Evolutionary conservation across 2,888 invertebrate species (phyloP).

Genomic region (Erebia palarica): DNA sequence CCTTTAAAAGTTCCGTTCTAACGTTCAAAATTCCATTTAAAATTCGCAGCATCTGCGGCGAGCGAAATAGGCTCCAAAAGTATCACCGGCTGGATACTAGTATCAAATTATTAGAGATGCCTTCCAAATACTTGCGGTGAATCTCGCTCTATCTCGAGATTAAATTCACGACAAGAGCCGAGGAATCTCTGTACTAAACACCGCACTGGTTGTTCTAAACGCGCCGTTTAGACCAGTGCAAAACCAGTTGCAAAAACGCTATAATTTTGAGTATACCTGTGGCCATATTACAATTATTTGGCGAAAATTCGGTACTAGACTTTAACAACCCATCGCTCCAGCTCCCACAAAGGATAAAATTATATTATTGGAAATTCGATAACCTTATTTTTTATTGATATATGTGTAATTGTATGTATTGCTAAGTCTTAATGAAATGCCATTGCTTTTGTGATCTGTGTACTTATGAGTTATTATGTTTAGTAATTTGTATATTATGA

Average conservation of each 20-base stretch:
- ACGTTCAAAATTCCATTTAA: conserved; percentile 6
- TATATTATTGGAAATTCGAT: too few relatives aligned
- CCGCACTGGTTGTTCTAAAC: conserved; percentile 50
- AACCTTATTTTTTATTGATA: too few relatives aligned
- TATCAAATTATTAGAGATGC: conserved; percentile 61
- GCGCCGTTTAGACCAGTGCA: conserved; percentile 39
- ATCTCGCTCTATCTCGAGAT: conserved; percentile 71
- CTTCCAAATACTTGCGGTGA: conserved; percentile 65
- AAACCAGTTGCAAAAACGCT: background rate
- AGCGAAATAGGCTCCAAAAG: conserved; percentile 21
- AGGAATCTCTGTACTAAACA: conserved; percentile 47
- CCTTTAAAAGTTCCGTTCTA: background rate
- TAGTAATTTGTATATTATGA: too few relatives aligned
- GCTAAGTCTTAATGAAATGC: too few relatives aligned
- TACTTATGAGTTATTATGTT: too few relatives aligned
- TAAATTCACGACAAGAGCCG: conserved; percentile 67
- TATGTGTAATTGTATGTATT: too few relatives aligned
- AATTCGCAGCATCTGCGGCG: background rate
- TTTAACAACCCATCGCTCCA: too few relatives aligned
- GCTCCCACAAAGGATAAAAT: too few relatives aligned
- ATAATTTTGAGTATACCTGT: too few relatives aligned
- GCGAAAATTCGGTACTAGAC: too few relatives aligned
- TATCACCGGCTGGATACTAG: conserved; percentile 26
- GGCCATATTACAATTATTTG: too few relatives aligned
- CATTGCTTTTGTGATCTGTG: too few relatives aligned